Conservation (phyloP, 2,113 vertebrate genomes). For the Lagopus muta region DNA sequence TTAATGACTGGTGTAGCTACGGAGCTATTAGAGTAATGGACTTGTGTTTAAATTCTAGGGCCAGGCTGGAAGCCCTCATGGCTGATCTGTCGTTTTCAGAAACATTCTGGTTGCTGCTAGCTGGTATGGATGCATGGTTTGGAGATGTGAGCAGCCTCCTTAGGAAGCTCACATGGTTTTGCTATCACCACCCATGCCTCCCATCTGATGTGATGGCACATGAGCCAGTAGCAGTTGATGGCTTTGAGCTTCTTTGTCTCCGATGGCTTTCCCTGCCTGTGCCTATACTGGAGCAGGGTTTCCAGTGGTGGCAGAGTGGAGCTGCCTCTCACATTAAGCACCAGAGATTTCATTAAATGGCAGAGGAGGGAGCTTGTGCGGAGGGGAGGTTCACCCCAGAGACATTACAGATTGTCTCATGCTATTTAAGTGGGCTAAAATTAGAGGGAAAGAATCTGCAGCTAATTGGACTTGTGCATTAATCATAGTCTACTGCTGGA, state of each 20-base stretch:
- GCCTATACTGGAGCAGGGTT: neutral
- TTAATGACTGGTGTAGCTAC: fast-evolving
- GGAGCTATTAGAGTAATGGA: neutral
- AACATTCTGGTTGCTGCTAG: neutral
- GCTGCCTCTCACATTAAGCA: constrained; percentile 50
- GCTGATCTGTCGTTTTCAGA: constrained; percentile 16
- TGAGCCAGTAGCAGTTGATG: neutral
- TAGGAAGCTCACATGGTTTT: neutral
- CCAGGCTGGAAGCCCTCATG: neutral
- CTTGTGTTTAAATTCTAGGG: neutral
- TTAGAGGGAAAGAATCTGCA: constrained; percentile 62
- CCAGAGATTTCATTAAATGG: constrained; percentile 70
- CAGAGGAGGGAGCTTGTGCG: constrained; percentile 38
- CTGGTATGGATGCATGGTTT: neutral
- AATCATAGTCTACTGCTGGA: constrained; percentile 73
- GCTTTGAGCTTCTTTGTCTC: neutral
- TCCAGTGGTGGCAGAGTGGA: constrained; percentile 60
- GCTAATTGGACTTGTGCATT: constrained; percentile 75
- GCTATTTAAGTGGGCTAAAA: constrained; percentile 74
- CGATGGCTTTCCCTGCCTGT: neutral
- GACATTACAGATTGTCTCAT: constrained; percentile 56
- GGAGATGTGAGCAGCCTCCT: neutral
- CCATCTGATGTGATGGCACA: neutral
- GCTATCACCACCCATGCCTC: neutral
- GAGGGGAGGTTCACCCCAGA: constrained; percentile 65